phyloP scores from a whole-genome alignment of 1,140 invertebrate species.

The Leptopilina boulardi region DNA sequence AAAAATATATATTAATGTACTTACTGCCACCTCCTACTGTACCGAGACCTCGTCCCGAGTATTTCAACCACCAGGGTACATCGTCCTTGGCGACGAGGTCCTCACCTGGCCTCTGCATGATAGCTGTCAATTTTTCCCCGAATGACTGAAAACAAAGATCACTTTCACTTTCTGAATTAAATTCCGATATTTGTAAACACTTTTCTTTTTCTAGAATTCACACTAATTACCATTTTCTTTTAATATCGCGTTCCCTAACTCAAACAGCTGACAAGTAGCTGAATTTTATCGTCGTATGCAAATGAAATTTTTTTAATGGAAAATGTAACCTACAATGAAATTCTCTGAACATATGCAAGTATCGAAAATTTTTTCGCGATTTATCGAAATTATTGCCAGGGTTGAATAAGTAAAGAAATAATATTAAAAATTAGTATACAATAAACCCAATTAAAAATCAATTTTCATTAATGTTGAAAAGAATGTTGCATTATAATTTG shows the following conservation, averaged over 20 bases:
- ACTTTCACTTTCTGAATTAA: neutral
- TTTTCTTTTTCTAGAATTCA: neutral
- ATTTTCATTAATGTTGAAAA: too few species aligned
- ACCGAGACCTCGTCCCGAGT: conserved; percentile 87
- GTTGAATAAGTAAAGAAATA: too few species aligned
- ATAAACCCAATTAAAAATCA: too few species aligned
- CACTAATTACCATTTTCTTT: conserved; percentile 31
- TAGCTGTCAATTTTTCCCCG: conserved; percentile 84
- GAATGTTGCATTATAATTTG: too few species aligned
- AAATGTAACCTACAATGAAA: too few species aligned
- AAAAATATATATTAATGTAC: conserved; percentile 60
- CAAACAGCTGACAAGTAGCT: conserved; percentile 55
- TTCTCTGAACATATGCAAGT: too few species aligned
- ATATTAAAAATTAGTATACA: too few species aligned
- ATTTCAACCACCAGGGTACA: conserved; percentile 92
- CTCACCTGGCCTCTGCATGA: conserved; percentile 86
- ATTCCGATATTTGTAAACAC: neutral
- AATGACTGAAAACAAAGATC: conserved; percentile 80
- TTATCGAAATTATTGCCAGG: too few species aligned
- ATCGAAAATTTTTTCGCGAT: too few species aligned
- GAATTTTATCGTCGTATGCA: neutral
- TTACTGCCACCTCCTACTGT: conserved; percentile 89
- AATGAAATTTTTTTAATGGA: too few species aligned
- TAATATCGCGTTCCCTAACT: conserved; percentile 40
- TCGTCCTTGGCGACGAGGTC: conserved; percentile 86